Percentiles rank a stretch among this genome's conserved stretches.
Conservation (phyloP, 2,113 vertebrate species). For the Corvus moneduloides region DNA sequence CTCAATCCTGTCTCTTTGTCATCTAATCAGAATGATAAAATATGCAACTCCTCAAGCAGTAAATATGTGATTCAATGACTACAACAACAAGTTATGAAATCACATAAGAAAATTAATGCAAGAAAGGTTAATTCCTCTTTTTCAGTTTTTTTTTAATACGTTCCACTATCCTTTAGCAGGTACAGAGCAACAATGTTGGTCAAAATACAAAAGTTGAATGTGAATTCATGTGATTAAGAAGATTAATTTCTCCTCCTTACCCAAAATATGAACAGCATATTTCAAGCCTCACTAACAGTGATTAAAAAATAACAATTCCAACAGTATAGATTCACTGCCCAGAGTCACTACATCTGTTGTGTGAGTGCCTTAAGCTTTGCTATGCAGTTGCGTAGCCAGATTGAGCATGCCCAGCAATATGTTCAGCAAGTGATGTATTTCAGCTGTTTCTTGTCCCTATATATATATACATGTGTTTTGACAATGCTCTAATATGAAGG, state of each 20-base stretch:
- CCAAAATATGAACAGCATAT: background rate
- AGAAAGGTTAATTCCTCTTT: background rate
- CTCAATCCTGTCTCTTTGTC: background rate
- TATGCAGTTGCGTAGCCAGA: background rate
- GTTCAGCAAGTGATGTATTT: background rate
- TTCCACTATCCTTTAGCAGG: background rate
- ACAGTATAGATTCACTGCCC: background rate
- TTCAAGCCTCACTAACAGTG: background rate
- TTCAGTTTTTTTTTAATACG: background rate
- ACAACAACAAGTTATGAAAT: background rate
- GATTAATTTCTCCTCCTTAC: background rate
- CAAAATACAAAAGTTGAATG: background rate
- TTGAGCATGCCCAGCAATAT: background rate
- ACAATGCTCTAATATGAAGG: slow-evolving; percentile 11
- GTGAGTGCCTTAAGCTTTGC: background rate
- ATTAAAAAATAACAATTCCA: background rate
- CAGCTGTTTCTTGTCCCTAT: slow-evolving; percentile 25
- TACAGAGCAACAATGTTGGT: background rate
- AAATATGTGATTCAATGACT: background rate
- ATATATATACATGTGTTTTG: background rate
- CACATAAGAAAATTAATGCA: background rate
- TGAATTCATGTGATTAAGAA: background rate
- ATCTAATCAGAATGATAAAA: background rate
- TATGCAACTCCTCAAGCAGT: background rate
- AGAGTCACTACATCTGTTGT: background rate